Base-by-base conservation (phyloP, 2,888 invertebrate genomes). In the Campoplex capitator region DNA sequence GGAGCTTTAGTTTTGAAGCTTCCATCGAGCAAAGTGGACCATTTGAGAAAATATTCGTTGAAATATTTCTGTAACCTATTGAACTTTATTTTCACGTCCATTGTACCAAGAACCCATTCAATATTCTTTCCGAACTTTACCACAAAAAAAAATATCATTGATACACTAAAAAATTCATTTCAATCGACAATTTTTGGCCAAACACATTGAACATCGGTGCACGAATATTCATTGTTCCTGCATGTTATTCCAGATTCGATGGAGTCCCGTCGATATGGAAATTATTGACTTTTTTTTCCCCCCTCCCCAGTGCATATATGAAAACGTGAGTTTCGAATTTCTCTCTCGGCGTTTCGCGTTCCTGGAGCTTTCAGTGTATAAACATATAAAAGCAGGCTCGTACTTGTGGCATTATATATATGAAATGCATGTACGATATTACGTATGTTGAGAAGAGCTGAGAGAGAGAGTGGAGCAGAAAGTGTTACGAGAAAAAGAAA, bases 261-360 rank as follows among this genome's bases (percentile, higher is more conserved):
- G 13, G 16, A 68, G 65, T 79, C 32, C 54, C 62, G 48, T 38
- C 35, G 54, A 75, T 79, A 68, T 45, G 56, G 48, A 58, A 76
- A 71, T 86, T 83, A 83, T 80, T 83, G 79, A 67, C 75, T 80
- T 80, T 83, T 76, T 62, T 16, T 6, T 38, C 76, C 65, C 13
- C 54, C 38, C 54, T 0, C 23, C 23, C 23, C 23, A 23, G 23
- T 23, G 54, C 45, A 86, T 76, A 86, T 76, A 73, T 80, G 48
- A 70, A 83, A 83, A 80, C 67, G 71, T 28, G 76, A 56, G 67
- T 62, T 42, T 58, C 38, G 58, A 32, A 79, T 79, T 79, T 75
- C 80, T 70, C 71, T 62, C 80, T 75, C 62, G 48, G 73, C 45
- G 58, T 76, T 83, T 80, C 28, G 83, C 67, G 67, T 83, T 65